A percentile compares a stretch with the other conserved stretches of the same genome.
Evolutionary conservation across 2,113 vertebrate genomes (phyloP).

Genomic region (Phoxinus phoxinus): DNA sequence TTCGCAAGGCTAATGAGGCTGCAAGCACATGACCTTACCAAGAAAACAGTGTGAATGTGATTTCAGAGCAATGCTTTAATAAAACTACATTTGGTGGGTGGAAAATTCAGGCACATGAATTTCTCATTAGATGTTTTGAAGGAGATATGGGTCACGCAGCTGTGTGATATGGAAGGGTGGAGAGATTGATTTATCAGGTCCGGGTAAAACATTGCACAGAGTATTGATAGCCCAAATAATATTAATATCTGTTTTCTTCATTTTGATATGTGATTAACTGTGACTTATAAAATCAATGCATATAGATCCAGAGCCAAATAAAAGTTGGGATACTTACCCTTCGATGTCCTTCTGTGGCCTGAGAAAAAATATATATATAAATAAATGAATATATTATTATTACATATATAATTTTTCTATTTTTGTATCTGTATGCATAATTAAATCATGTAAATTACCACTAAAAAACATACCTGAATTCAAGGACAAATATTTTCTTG

Average conservation of each 20-base stretch:
- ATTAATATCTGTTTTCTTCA: conserved; percentile 20
- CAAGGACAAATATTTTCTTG: conserved; percentile 80
- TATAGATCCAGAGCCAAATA: not conserved
- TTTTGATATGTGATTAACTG: conserved; percentile 8
- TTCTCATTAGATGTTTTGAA: conserved; percentile 56
- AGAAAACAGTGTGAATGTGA: conserved; percentile 20
- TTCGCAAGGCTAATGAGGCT: not conserved
- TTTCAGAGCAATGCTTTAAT: conserved; percentile 18
- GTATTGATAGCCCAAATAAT: conserved; percentile 36
- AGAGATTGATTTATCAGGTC: conserved; percentile 56
- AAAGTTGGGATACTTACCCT: conserved; percentile 70
- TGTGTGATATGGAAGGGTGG: conserved; percentile 44
- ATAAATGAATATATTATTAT: too few species aligned
- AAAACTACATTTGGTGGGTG: conserved; percentile 42
- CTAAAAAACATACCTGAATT: conserved; percentile 84
- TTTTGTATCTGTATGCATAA: not conserved
- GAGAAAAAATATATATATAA: conserved; percentile 44
- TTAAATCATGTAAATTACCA: not conserved
- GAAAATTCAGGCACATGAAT: conserved; percentile 51
- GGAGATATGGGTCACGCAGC: conserved; percentile 41
- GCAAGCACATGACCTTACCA: not conserved
- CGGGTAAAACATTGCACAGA: conserved; percentile 37
- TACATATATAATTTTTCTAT: not conserved
- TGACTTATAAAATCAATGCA: not conserved
- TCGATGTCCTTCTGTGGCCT: conserved; percentile 80